phyloP scores from a whole-genome alignment of 2,888 invertebrate genomes.

The Melanchra persicariae region DNA sequence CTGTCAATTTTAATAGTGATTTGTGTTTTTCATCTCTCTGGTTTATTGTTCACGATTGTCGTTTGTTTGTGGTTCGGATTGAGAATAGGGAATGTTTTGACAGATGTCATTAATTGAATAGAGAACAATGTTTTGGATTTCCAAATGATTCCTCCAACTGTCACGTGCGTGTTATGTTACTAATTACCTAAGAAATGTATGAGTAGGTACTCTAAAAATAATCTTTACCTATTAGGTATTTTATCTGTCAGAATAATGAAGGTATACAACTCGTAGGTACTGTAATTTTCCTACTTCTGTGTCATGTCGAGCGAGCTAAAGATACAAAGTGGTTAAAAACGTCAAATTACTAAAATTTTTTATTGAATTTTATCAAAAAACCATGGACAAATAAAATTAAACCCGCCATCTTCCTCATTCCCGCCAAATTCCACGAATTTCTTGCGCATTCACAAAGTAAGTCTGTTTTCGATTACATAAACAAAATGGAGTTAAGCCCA shows the following conservation, averaged over 20 bases:
- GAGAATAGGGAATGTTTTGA: slow-evolving; percentile 21
- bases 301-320: no score
- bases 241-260: no score
- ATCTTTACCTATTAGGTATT: no score
- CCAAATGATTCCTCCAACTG: background rate
- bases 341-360: no score
- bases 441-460: slow-evolving; percentile 43
- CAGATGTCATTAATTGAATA: slow-evolving; percentile 38
- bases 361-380: no score
- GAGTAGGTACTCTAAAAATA: no score
- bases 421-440: slow-evolving; percentile 46
- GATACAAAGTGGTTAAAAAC: no score
- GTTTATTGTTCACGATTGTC: slow-evolving; percentile 37
- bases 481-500: slow-evolving; percentile 71
- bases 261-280: no score
- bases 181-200: no score
- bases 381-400: background rate
- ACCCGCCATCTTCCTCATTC: slow-evolving; percentile 20
- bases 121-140: background rate
- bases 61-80: slow-evolving; percentile 47
- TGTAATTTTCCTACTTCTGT: no score
- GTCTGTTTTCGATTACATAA: slow-evolving; percentile 64
- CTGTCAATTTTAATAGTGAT: slow-evolving; percentile 87
- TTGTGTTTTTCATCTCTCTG: slow-evolving; percentile 71
- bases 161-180: no score